Conservation (phyloP, 2,113 vertebrate species). For the Marmota monax region DNA sequence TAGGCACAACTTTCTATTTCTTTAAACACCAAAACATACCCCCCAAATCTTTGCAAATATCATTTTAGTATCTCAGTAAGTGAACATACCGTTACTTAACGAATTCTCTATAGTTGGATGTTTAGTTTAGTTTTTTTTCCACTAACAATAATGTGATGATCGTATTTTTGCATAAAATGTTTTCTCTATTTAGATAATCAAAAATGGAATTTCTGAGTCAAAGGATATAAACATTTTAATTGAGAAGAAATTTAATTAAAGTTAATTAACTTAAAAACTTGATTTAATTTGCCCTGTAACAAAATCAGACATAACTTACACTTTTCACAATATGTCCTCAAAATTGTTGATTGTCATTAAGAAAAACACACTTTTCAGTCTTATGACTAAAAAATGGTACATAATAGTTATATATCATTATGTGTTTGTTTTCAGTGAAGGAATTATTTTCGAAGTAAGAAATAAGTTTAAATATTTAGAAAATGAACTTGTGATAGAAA, state of each 20-base stretch:
- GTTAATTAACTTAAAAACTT: conserved; percentile 41
- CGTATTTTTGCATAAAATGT: conserved; percentile 31
- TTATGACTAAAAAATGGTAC: conserved; percentile 3
- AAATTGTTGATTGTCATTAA: conserved; percentile 30
- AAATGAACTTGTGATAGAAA: neutral
- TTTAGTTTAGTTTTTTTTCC: conserved; percentile 34
- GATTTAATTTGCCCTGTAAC: conserved; percentile 5
- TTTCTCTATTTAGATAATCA: conserved; percentile 34
- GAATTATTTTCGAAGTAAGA: neutral
- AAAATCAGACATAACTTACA: neutral
- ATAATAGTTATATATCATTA: neutral
- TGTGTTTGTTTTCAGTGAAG: neutral
- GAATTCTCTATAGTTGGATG: neutral
- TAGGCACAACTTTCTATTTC: neutral
- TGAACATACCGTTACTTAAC: neutral
- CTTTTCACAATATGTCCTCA: neutral
- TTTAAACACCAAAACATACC: neutral
- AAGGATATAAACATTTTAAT: conserved; percentile 35
- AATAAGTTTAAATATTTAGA: neutral
- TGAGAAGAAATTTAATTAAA: conserved; percentile 35
- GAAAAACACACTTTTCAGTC: neutral
- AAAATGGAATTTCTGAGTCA: conserved; percentile 49
- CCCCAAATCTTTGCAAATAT: neutral
- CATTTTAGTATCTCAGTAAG: neutral
- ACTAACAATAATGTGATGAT: conserved; percentile 11